Conservation (phyloP, 2,888 invertebrate genomes). For the Calliopum simillimum region DNA sequence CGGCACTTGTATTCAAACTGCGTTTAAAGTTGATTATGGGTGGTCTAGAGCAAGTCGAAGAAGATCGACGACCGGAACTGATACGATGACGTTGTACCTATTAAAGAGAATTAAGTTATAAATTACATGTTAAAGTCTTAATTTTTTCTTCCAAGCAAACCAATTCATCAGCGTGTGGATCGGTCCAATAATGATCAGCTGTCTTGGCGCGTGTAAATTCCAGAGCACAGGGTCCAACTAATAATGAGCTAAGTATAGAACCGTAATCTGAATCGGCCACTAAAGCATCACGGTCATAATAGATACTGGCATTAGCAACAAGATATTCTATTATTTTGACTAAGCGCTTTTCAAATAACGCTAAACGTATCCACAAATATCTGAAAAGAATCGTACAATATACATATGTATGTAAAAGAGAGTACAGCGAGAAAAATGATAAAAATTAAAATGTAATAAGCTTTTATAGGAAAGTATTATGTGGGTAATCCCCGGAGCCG, state of each 20-base stretch:
- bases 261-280: slow-evolving; percentile 93
- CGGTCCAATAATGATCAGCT: slow-evolving; percentile 90
- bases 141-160: slow-evolving; percentile 65
- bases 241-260: slow-evolving; percentile 87
- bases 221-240: slow-evolving; percentile 94
- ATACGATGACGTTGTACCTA: slow-evolving; percentile 76
- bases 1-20: slow-evolving; percentile 81
- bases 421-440: neutral
- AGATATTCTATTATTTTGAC: slow-evolving; percentile 90
- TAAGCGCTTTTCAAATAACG: slow-evolving; percentile 89
- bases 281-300: slow-evolving; percentile 90
- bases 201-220: slow-evolving; percentile 92
- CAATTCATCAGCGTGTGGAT: slow-evolving; percentile 95
- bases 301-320: slow-evolving; percentile 84
- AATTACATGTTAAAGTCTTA: neutral
- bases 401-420: neutral
- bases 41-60: slow-evolving; percentile 76
- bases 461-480: too few relatives aligned
- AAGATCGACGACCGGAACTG: slow-evolving; percentile 82
- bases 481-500: too few relatives aligned
- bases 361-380: slow-evolving; percentile 92
- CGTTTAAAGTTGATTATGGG: slow-evolving; percentile 80
- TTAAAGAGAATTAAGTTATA: neutral
- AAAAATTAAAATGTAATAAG: neutral
- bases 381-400: slow-evolving; percentile 66